Evolutionary conservation across 2,113 vertebrate species (phyloP).

Genomic region (Chloropsis cyanopogon): DNA sequence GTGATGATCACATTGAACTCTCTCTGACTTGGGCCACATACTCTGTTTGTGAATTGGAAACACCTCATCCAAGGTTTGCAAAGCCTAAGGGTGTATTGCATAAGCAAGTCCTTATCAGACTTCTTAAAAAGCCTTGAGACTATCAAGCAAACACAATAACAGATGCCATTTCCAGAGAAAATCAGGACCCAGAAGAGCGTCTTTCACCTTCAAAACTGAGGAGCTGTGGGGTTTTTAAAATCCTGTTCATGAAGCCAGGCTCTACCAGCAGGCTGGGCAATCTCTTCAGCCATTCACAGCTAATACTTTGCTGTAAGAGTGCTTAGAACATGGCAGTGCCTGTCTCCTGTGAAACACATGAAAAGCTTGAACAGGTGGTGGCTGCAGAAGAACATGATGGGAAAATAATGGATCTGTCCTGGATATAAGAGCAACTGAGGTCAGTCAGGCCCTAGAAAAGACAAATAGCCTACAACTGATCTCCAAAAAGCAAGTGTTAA

Average conservation of each 20-base stretch:
- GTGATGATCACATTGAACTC: neutral
- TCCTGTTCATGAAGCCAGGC: neutral
- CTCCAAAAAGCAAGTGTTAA: neutral
- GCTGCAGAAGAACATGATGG: neutral
- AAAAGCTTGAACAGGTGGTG: neutral
- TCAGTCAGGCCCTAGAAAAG: neutral
- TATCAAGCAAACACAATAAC: neutral
- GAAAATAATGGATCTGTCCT: neutral
- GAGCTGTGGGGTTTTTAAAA: neutral
- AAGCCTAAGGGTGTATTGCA: neutral
- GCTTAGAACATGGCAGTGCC: neutral
- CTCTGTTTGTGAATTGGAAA: neutral
- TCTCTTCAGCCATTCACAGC: neutral
- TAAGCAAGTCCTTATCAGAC: neutral
- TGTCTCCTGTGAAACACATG: neutral
- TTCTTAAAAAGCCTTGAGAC: neutral
- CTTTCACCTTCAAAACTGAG: neutral
- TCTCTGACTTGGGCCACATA: neutral
- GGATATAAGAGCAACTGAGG: neutral
- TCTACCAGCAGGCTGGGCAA: neutral
- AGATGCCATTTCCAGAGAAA: neutral
- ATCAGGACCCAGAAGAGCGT: neutral
- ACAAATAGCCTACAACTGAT: neutral
- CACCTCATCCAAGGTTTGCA: neutral
- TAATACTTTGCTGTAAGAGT: neutral